Percentiles rank a stretch among this genome's conserved stretches.
phyloP scores from a whole-genome alignment of 1,140 invertebrate genomes.

The Cydia splendana region DNA sequence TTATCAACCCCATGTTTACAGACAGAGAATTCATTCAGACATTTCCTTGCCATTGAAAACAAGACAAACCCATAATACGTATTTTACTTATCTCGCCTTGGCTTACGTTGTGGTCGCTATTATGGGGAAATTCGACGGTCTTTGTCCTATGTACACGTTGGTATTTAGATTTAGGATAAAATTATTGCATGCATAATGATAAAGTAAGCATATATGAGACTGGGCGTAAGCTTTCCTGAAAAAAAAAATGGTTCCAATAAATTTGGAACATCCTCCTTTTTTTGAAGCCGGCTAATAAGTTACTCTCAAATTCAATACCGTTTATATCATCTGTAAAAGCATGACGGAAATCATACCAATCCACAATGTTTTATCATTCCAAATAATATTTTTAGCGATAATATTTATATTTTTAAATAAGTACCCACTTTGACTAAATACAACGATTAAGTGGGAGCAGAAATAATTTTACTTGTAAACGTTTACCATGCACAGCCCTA shows the following conservation, averaged over 20 bases:
- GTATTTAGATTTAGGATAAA: too few relatives aligned
- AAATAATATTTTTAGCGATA: background rate
- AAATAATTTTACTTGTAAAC: background rate
- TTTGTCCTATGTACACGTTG: background rate
- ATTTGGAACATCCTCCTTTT: too few relatives aligned
- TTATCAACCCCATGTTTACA: background rate
- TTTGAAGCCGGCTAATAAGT: too few relatives aligned
- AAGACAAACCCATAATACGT: background rate
- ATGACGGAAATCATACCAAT: too few relatives aligned
- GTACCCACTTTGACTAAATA: background rate
- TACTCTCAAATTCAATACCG: too few relatives aligned
- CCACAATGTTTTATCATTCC: too few relatives aligned
- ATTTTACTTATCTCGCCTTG: background rate
- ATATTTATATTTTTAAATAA: background rate
- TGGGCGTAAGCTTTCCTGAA: background rate
- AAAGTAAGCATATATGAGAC: background rate
- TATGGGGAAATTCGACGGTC: background rate
- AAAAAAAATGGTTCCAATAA: too few relatives aligned
- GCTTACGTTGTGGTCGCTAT: background rate
- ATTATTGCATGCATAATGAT: too few relatives aligned
- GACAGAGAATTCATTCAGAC: background rate
- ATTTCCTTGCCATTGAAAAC: conserved; percentile 8
- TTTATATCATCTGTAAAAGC: too few relatives aligned
- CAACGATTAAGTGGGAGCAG: background rate
- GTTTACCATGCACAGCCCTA: background rate